Base-by-base conservation (phyloP, 2,888 invertebrate genomes). In the Cosmopolites sordidus region DNA sequence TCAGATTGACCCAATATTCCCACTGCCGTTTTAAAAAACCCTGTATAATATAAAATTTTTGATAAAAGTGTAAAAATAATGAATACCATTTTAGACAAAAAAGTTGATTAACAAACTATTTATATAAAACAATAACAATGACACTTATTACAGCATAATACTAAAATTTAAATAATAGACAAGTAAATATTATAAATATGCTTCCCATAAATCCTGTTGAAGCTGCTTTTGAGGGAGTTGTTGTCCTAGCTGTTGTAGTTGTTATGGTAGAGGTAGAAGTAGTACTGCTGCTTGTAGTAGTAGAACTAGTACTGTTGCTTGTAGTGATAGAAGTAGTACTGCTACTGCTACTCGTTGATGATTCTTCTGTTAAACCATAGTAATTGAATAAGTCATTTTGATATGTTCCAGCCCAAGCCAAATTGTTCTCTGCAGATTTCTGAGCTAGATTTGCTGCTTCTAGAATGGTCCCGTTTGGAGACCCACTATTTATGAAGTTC, bases 401-500 rank as follows among this genome's bases (percentile, higher is more conserved):
- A 16, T 51, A 45, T 0, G 51, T 56, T 14, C 43, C 30, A 1
- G 43, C 47, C 56, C 56, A 56, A 12, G 45, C 38, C 8, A 37
- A 18, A 16, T 56, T 52, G 15, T 14, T 47, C 9, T 46, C 41
- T 6, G 44, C 53, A 8, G 39, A 9, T 0, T 43, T 39, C 18
- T 53, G 15, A 9, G 48, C 54, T 2, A 33, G 1, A 14, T 50
- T 47, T 1, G 47, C 51, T 5, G 47, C 40, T 12, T 53, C 47
- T 14, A 47, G 8, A 2, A 50, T 6, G 2, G 53, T 43, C 3
- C 37, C 54, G 9, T 42, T 43, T 8, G 58, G 29, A 5, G 37
- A 37, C 8, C 18, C 17, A 16, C 16, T 53, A 8, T 14, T 30
- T 15, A 56, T 45, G 17, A 62, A 53, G 8, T 43, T 52, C 50